Base-by-base conservation (phyloP, 2,113 vertebrate species). In the Proterorhinus semilunaris region DNA sequence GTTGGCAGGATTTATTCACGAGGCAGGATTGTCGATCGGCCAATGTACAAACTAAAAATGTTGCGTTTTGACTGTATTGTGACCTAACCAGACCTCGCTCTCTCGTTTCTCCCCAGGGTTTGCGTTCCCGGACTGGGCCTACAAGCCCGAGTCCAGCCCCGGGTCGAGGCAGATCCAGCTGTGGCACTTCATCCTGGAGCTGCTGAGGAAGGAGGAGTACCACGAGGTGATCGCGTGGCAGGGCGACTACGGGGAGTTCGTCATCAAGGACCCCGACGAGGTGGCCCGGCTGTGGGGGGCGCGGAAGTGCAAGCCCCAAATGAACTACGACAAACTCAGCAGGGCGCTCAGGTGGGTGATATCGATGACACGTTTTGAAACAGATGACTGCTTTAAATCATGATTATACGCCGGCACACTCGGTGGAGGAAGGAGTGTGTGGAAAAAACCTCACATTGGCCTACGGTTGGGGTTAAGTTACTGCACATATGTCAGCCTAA, bases 191-290 rank as follows among this genome's bases (percentile, higher is more conserved):
- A 97, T 97, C 84, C 90, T 96, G 86, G 95, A 96, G 88, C 93
- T 97, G 83, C 87, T 96, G 70, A 87, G 93, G 75, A 96, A 96
- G 62, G 94, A 95, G 79, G 95, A 95, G 78, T 96, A 95, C 79
- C 95, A 95, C 21, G 94, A 95, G 0, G 95, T 97, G 88, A 97
- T 97, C 59, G 95, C 95, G 83, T 97, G 95, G 95, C 95, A 97
- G 89, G 95, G 95, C 0, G 95, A 97, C 90, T 96, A 96, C 0
- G 95, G 95, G 0, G 95, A 97, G 71, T 97, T 97, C 0, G 95
- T 97, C 89, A 97, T 97, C 90, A 97, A 97, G 83, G 94, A 95
- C 82, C 94, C 94, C 0, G 94, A 95, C 6, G 94, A 95, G 87
- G 94, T 95, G 88, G 94, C 95, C 3, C 93, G 95, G 0, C 82